Percentiles rank a stretch among this genome's conserved stretches.
These are phyloP conservation scores for Tragelaphus eurycerus DNA, from an alignment of 2,797 vertebrate genomes.

Conservation along the genomic window DNA sequence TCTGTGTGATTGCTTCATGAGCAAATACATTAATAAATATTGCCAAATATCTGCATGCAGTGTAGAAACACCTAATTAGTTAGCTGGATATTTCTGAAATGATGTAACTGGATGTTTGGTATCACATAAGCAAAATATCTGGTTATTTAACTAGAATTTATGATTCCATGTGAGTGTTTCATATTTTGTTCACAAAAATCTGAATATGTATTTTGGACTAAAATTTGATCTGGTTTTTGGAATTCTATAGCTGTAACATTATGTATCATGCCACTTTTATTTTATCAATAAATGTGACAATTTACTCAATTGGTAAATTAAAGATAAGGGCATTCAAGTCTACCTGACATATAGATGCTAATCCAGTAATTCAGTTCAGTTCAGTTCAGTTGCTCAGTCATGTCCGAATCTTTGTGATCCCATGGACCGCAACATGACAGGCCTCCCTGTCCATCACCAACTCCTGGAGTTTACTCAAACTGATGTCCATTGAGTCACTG, in stretches of 20 bases:
- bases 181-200: not conserved
- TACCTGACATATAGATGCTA: not conserved
- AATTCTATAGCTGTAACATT: not conserved
- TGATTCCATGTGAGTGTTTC: not conserved
- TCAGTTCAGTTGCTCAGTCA: not conserved
- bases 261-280: not conserved
- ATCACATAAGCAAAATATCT: not conserved
- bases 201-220: not conserved
- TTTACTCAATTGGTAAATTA: not conserved
- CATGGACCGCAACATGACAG: accelerated
- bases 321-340: not conserved
- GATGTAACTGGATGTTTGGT: not conserved
- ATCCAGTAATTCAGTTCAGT: not conserved
- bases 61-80: not conserved
- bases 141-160: not conserved
- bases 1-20: not conserved
- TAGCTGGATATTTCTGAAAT: not conserved
- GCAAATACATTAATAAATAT: not conserved
- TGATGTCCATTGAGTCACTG: not conserved
- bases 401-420: not conserved
- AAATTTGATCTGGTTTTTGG: not conserved
- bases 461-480: not conserved
- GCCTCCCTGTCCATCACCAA: not conserved
- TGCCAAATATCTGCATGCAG: not conserved
- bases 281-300: not conserved